Evolutionary conservation across 2,797 vertebrate species (phyloP).

Genomic region (Tapirus indicus): DNA sequence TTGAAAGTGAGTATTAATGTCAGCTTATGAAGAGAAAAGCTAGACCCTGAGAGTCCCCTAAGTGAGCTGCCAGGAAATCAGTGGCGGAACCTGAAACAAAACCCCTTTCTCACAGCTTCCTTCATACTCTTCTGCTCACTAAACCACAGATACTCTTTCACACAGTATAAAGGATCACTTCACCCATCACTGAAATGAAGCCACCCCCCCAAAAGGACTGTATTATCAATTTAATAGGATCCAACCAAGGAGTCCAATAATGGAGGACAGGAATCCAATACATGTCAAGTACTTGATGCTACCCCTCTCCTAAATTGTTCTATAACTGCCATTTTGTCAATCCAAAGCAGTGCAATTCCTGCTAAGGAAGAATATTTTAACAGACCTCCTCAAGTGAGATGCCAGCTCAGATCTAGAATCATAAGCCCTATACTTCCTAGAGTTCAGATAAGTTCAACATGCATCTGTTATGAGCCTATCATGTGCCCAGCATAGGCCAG

Average conservation of each 20-base stretch:
- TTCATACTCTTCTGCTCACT: background rate
- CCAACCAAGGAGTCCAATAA: constrained; percentile 52
- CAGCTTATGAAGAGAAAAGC: constrained; percentile 20
- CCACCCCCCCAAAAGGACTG: background rate
- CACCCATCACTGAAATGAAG: constrained; percentile 37
- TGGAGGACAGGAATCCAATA: constrained; percentile 58
- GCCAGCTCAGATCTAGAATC: background rate
- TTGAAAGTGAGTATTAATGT: constrained; percentile 43
- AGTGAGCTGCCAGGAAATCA: constrained; percentile 60
- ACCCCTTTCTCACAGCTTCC: background rate
- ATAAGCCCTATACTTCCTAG: background rate
- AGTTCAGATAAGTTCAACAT: background rate
- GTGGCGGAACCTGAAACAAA: constrained; percentile 10
- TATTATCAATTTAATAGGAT: constrained; percentile 63
- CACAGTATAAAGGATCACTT: background rate
- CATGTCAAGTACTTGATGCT: background rate
- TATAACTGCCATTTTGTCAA: constrained; percentile 23
- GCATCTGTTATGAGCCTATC: background rate
- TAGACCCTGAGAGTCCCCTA: background rate
- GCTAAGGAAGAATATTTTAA: constrained; percentile 20
- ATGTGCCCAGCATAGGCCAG: too few relatives aligned
- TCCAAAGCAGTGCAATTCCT: constrained; percentile 27
- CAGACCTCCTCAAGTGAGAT: background rate
- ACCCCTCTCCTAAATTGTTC: background rate
- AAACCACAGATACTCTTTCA: constrained; percentile 13